Conservation (phyloP, 2,888 invertebrate genomes). For the Cheilosia variabilis region DNA sequence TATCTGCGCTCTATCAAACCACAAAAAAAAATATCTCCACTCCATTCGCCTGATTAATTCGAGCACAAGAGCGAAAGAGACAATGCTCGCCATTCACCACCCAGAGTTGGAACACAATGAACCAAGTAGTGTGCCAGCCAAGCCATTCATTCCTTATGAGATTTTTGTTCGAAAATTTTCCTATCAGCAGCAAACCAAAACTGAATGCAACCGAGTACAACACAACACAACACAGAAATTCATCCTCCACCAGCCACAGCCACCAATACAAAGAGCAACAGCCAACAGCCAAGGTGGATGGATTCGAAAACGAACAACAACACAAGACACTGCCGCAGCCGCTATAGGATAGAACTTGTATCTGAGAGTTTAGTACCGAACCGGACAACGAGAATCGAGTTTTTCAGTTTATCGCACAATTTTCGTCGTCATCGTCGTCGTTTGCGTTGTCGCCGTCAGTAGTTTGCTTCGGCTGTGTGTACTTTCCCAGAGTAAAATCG, state of each 20-base stretch:
- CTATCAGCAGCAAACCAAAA: constrained; percentile 52
- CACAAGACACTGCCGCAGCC: constrained; percentile 7
- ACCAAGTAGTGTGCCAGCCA: not conserved
- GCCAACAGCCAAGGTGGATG: constrained; percentile 32
- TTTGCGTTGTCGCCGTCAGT: constrained; percentile 58
- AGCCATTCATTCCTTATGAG: constrained; percentile 53
- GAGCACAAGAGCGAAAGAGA: constrained; percentile 58
- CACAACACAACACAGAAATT: constrained; percentile 69
- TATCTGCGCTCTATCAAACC: constrained; percentile 75
- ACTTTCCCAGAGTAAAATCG: constrained; percentile 82
- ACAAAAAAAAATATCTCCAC: constrained; percentile 63
- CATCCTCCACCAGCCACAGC: constrained; percentile 44
- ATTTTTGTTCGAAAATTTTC: constrained; percentile 29
- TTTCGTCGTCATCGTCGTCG: constrained; percentile 71
- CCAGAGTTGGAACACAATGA: constrained; percentile 61
- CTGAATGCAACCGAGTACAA: constrained; percentile 69
- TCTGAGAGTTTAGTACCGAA: constrained; percentile 63
- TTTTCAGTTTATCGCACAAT: constrained; percentile 71
- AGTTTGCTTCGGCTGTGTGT: constrained; percentile 57
- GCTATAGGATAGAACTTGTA: constrained; percentile 65
- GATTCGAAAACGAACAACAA: constrained; percentile 1
- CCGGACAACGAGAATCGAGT: constrained; percentile 70
- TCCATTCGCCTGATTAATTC: constrained; percentile 65
- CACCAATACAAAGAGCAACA: constrained; percentile 70
- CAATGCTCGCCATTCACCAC: not conserved